Conservation (phyloP, 2,797 vertebrate genomes). For the Alosa sapidissima region DNA sequence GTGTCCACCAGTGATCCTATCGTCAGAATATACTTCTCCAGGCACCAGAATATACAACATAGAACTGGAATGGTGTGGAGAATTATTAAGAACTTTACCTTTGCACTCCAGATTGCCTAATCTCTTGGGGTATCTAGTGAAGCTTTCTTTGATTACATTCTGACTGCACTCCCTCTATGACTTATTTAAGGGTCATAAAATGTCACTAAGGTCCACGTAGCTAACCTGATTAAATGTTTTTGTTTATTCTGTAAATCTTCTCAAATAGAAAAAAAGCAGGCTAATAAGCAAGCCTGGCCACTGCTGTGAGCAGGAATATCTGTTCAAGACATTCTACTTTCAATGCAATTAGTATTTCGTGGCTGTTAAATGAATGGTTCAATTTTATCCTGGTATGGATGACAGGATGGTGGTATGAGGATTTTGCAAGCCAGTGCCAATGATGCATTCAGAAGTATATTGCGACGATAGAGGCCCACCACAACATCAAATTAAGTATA, state of each 20-base stretch:
- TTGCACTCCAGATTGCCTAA: not conserved
- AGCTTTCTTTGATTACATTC: no score
- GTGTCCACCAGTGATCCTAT: not conserved
- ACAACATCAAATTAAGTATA: not conserved
- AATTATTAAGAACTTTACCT: not conserved
- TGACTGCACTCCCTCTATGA: no score
- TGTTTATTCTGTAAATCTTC: not conserved
- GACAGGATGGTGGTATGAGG: not conserved
- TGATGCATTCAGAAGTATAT: not conserved
- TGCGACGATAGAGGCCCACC: not conserved
- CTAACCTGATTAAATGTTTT: not conserved
- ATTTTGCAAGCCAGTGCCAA: not conserved
- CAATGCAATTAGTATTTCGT: not conserved
- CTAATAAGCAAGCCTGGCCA: not conserved
- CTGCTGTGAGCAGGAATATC: not conserved
- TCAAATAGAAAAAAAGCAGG: no score
- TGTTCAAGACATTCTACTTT: not conserved
- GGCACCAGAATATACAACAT: not conserved
- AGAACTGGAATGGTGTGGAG: not conserved
- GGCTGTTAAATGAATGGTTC: not conserved
- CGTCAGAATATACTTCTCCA: constrained; percentile 13
- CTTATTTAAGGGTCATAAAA: no score
- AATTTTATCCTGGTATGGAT: not conserved
- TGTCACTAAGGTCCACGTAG: not conserved
- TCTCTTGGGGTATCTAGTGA: no score